Base-by-base conservation (phyloP, 2,888 invertebrate genomes). In the Megalurothrips usitatus region DNA sequence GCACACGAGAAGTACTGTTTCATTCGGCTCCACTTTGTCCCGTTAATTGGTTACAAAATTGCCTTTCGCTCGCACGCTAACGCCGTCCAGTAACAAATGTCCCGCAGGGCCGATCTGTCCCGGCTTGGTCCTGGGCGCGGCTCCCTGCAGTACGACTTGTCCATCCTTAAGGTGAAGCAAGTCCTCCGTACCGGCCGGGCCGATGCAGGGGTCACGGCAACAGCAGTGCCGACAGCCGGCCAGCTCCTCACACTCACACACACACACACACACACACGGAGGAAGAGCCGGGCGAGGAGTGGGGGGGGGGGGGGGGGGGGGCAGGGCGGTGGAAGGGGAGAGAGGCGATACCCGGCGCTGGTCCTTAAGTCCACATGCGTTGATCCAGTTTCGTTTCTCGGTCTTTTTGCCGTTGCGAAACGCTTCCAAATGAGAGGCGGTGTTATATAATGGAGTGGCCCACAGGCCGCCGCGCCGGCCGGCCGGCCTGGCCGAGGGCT, bases 371-470 rank as follows among this genome's bases (percentile, higher is more conserved):
- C 68, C 68, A 75, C 68, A 75, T 75, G 68, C 68, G 26, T 75
- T 75, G 68, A 75, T 75, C 68, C 68, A 75, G 68, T 75, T 75
- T 75, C 26, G 68, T 75, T 75, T 75, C 68, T 75, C 68, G 68
- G 23, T 75, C 68, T 75, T 75, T 75, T 75, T 75, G 68, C 68
- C 68, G 68, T 75, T 75, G 68, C 68, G 68, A 75, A 75, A 75
- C 68, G 23, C 26, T 75, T 75, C 68, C 68, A 75, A 75, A 75
- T 75, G 68, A 75, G 68, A 75, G 68, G 68, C 68, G 68, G 68
- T 75, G 68, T 75, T 75, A 75, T 75, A 75, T 75, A 75, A 75
- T 23, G 68, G 68, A 23, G 68, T 75, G 68, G 68, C 68, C 68
- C 68, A 75, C 68, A 26, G 26, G 68, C 68, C 26, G 68, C 68